Evolutionary conservation across 2,888 invertebrate genomes (phyloP), one percentile per base, ranked within the genome.

Genomic region (Xanthia togata): DNA sequence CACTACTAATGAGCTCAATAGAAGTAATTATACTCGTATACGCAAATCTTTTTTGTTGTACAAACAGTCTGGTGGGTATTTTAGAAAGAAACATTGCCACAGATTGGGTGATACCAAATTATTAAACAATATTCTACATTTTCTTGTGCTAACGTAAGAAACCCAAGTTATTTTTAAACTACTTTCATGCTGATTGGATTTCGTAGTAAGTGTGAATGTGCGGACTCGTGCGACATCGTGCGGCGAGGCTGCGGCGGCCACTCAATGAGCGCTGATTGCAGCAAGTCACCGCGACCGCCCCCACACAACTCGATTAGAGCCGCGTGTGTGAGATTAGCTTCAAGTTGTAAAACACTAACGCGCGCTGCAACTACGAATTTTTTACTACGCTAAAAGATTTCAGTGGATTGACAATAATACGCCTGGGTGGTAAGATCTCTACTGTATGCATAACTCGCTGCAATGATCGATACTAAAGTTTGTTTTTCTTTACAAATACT

Each of bases 201-300:
- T 81, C 63, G 86, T 60, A 83, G 85, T 85, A 86, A 86, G 83
- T 84, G 87, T 85, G 85, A 84, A 84, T 83, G 41, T 50, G 81
- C 77, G 71, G 53, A 1, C 12, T 31, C 31, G 31, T 2, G 64
- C 63, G 71, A 17, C 14, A 50, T 17, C 57, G 64, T 26, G 73
- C 5, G 47, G 57, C 50, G 44, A 70, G 73, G 71, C 62, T 57
- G 73, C 80, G 72, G 70, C 53, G 74, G 55, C 72, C 78, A 75
- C 85, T 91, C 91, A 91, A 92, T 91, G 90, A 79, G 88, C 86
- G 84, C 89, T 92, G 92, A 91, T 92, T 91, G 90, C 90, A 86
- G 78, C 77, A 79, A 80, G 82, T 84, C 82, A 79, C 76, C 78
- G 72, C 81, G 85, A 82, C 77, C 63, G n/a, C n/a, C 35, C 64